Conservation (phyloP, 1,140 invertebrate species). For the Zaprionus camerounensis region DNA sequence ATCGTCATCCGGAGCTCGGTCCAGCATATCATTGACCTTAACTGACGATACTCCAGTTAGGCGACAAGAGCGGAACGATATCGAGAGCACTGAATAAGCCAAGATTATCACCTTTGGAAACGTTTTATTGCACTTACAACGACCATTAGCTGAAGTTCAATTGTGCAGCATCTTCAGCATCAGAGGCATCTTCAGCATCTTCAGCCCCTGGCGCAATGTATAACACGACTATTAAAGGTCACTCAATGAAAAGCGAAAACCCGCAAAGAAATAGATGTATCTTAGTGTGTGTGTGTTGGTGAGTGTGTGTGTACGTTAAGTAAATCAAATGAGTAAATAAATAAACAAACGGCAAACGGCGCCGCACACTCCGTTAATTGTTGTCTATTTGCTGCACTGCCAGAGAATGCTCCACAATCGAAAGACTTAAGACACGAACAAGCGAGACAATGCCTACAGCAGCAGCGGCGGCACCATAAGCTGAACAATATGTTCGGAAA, state of each 20-base stretch:
- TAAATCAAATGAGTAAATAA: constrained; percentile 74
- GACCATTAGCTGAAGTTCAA: constrained; percentile 66
- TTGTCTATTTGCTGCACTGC: constrained; percentile 41
- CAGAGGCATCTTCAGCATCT: constrained; percentile 31
- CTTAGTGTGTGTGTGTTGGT: background rate
- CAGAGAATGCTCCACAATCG: constrained; percentile 63
- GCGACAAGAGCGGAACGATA: constrained; percentile 10
- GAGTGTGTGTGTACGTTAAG: constrained; percentile 49
- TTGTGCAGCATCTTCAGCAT: constrained; percentile 59
- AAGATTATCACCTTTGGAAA: constrained; percentile 78
- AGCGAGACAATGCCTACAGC: constrained; percentile 19
- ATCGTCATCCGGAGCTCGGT: constrained; percentile 30
- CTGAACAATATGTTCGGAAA: constrained; percentile 31
- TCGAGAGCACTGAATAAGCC: constrained; percentile 77
- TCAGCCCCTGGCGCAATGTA: constrained; percentile 67
- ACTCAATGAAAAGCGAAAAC: constrained; percentile 39
- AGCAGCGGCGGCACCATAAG: background rate
- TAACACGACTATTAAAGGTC: constrained; percentile 79
- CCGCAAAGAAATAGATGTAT: background rate
- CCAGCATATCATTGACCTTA: constrained; percentile 78
- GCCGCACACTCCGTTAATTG: constrained; percentile 73
- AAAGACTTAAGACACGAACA: constrained; percentile 78
- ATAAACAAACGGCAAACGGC: constrained; percentile 35
- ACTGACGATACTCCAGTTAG: constrained; percentile 53
- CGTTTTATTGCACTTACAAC: constrained; percentile 73